phyloP scores from a whole-genome alignment of 2,888 invertebrate genomes.

The Yponomeuta sedellus region DNA sequence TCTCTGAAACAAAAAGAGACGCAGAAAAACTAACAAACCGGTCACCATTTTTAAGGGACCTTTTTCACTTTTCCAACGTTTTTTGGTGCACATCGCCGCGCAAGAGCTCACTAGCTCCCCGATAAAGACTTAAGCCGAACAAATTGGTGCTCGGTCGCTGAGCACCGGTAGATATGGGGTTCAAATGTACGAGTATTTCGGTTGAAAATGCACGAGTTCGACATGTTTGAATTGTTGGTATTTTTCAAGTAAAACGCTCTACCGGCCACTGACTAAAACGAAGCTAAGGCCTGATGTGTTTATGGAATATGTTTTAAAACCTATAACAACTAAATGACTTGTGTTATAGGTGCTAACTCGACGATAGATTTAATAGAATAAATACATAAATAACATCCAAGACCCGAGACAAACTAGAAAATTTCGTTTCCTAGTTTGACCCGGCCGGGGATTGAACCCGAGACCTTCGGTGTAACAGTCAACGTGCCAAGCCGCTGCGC shows the following conservation, averaged over 20 bases:
- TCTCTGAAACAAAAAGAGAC: background rate
- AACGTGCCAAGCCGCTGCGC: too few species aligned
- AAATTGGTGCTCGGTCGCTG: constrained; percentile 39
- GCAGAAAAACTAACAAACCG: background rate
- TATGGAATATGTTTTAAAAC: too few species aligned
- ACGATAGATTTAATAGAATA: too few species aligned
- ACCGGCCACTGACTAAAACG: too few species aligned
- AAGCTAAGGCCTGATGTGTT: too few species aligned
- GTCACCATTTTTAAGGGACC: background rate
- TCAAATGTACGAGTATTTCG: background rate
- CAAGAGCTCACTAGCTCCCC: constrained; percentile 16
- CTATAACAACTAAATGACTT: too few species aligned
- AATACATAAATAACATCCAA: too few species aligned
- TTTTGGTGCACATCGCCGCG: constrained; percentile 15
- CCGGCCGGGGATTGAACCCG: too few species aligned
- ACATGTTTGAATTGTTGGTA: background rate
- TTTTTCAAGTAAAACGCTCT: background rate
- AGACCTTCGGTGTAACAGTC: too few species aligned
- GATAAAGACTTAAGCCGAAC: constrained; percentile 47
- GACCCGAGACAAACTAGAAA: too few species aligned
- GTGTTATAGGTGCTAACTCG: too few species aligned
- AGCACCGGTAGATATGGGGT: constrained; percentile 8
- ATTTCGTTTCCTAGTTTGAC: too few species aligned
- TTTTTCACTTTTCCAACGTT: constrained; percentile 12
- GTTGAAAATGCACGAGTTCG: background rate